Conservation (phyloP, 2,113 vertebrate genomes). For the Willisornis vidua region DNA sequence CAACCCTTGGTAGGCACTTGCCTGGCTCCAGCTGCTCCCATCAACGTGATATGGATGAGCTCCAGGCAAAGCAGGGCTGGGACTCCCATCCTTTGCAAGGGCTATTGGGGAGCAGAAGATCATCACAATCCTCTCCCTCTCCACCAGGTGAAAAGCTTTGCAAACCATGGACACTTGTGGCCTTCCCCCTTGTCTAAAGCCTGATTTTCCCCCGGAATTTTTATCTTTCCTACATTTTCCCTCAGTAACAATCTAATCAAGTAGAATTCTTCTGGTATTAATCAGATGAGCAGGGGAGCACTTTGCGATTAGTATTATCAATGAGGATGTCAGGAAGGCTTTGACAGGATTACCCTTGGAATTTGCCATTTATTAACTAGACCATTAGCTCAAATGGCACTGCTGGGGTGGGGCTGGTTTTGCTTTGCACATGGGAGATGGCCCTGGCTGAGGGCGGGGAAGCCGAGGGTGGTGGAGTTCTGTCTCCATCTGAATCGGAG, state of each 20-base stretch:
- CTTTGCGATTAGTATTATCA: slow-evolving; percentile 47
- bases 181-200: neutral
- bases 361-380: slow-evolving; percentile 57
- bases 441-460: slow-evolving; percentile 38
- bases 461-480: slow-evolving; percentile 29
- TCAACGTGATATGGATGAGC: neutral
- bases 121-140: neutral
- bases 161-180: neutral
- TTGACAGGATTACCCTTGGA: slow-evolving; percentile 56
- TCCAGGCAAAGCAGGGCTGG: neutral
- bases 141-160: neutral
- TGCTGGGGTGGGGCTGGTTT: slow-evolving; percentile 20
- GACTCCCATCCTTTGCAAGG: neutral
- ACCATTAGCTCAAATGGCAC: slow-evolving; percentile 34
- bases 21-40: neutral
- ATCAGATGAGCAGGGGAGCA: slow-evolving; percentile 26
- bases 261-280: slow-evolving; percentile 46
- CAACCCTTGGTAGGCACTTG: neutral
- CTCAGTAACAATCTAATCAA: slow-evolving; percentile 27
- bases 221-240: slow-evolving; percentile 4
- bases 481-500: slow-evolving; percentile 59
- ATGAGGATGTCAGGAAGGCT: slow-evolving; percentile 12
- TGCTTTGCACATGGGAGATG: slow-evolving; percentile 27
- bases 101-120: neutral
- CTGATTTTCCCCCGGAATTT: neutral